Evolutionary conservation across 2,113 vertebrate genomes (phyloP).

Genomic region (Mustela lutreola): DNA sequence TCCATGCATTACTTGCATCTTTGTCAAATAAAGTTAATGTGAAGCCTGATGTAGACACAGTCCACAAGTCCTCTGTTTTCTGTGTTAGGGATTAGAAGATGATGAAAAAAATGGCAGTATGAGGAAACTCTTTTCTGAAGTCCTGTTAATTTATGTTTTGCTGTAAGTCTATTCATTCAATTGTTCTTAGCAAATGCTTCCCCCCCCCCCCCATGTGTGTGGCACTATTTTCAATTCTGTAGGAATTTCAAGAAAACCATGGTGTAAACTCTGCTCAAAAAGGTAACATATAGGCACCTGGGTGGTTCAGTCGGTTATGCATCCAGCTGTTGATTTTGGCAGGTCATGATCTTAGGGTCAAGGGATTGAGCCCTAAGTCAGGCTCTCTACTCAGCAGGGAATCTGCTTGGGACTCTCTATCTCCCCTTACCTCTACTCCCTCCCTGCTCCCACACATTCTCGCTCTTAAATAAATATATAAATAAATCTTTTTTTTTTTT

Average conservation of each 20-base stretch:
- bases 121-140: constrained; percentile 28
- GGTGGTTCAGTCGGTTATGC: neutral
- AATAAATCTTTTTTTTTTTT: neutral
- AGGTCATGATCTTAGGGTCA: neutral
- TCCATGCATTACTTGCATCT: neutral
- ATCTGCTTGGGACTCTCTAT: neutral
- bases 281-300: neutral
- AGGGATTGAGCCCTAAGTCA: neutral
- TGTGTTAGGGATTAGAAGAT: constrained; percentile 41
- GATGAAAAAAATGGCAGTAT: neutral
- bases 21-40: constrained; percentile 44
- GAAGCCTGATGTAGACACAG: neutral
- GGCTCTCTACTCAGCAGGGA: neutral
- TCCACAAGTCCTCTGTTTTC: neutral
- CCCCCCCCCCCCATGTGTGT: neutral
- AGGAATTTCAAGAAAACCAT: neutral
- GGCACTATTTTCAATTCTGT: constrained; percentile 1
- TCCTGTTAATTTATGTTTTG: neutral
- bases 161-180: neutral
- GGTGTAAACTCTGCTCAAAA: neutral
- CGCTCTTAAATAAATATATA: neutral
- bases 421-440: neutral
- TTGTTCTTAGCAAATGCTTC: neutral
- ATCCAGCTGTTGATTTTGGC: neutral
- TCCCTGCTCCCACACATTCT: neutral